These are phyloP conservation scores for Rotaria sp. DNA, from an alignment of 2,888 invertebrate genomes.

Conservation along the genomic window DNA sequence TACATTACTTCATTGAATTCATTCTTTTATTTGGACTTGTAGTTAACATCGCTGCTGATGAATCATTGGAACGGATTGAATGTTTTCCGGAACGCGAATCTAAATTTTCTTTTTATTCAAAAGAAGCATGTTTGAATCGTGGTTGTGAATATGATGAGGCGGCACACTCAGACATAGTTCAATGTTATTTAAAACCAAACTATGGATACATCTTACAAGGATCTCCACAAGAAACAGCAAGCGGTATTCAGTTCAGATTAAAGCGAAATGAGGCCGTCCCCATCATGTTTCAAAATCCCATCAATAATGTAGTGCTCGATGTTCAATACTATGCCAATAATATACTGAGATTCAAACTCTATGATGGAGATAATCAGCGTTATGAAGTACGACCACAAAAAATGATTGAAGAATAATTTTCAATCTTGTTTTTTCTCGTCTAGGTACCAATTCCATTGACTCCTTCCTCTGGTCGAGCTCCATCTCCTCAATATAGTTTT, in stretches of 20 bases:
- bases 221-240: background rate
- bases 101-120: background rate
- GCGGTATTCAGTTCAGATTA: background rate
- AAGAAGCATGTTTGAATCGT: background rate
- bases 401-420: too few relatives aligned
- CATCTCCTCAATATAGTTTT: too few relatives aligned
- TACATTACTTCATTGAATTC: too few relatives aligned
- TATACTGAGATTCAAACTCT: background rate
- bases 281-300: background rate
- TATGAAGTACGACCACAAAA: background rate
- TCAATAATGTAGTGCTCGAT: background rate
- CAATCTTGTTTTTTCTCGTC: too few relatives aligned
- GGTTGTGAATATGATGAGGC: background rate
- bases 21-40: too few relatives aligned
- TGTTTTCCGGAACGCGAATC: constrained; percentile 38
- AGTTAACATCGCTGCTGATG: too few relatives aligned
- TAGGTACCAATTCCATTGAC: too few relatives aligned
- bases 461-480: too few relatives aligned
- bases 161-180: background rate
- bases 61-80: constrained; percentile 21
- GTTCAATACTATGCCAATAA: background rate
- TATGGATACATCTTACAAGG: background rate
- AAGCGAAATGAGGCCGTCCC: background rate
- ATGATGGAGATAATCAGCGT: background rate
- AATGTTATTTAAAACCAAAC: background rate